Evolutionary conservation across 2,113 vertebrate genomes (phyloP), one percentile per base, ranked within the genome.

Genomic region (Alectura lathami): DNA sequence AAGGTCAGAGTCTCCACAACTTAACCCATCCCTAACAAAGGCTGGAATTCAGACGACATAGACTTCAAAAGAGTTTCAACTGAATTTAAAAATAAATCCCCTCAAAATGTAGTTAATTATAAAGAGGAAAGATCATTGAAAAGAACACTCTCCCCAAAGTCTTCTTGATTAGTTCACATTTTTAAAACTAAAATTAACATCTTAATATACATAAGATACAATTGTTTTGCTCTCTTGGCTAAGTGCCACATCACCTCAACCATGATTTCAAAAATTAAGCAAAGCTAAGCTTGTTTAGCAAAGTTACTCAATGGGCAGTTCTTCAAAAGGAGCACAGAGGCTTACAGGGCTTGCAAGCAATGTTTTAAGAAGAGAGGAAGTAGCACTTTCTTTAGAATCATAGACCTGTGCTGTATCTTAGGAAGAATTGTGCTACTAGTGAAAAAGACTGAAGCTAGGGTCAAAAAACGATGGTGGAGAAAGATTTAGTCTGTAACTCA

Each of bases 1-100:
- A 82, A 78, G 91, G 92, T 84, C 95, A 75, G 84, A 83, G 23
- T 38, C 69, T 93, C 82, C 77, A 89, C 54, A 80, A 91, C 73
- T 74, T 83, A 85, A 80, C 76, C 53, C 36, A 78, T 43, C 29
- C 32, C 57, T 94, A 94, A 77, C 67, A 88, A 95, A 96, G 48
- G 16, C 76, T 88, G 64, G 47, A 74, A 76, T 85, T 74, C 36
- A 36, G 64, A 84, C 0, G 9, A 62, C 29, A 82, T 40, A 88
- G 59, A 77, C 59, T 89, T 80, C 66, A 80, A 89, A 86, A 82
- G 8, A 47, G 32, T 83, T 89, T 78, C 42, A 70, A 93, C 8
- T 48, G 56, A 94, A 86, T 54, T 78, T 84, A 63, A 92, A 93
- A 95, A 83, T 34, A 85, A 91, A 62, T 48, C 5, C 18, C 14